A percentile compares a stretch with the other conserved stretches of the same genome.
These are phyloP conservation scores for Volucella bombylans DNA, from an alignment of 2,888 invertebrate genomes.

Conservation along the genomic window DNA sequence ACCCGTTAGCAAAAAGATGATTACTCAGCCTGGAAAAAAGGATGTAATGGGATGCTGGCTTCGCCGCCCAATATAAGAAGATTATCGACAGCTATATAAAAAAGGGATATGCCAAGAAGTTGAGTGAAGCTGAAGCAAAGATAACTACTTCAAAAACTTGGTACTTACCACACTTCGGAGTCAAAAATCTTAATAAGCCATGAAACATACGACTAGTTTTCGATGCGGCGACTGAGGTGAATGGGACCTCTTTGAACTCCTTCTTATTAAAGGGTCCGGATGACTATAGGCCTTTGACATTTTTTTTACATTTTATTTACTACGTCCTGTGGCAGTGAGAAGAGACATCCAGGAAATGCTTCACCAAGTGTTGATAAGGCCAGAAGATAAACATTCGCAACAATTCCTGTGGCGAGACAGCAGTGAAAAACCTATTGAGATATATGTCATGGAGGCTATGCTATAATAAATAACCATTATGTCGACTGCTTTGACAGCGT, in stretches of 20 bases:
- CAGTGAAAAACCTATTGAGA: conserved; percentile 8
- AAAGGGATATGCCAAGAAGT: conserved; percentile 45
- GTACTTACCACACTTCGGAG: conserved; percentile 76
- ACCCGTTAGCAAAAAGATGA: too few species aligned
- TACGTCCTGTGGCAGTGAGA: conserved; percentile 74
- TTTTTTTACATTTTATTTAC: conserved; percentile 76
- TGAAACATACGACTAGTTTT: conserved; percentile 76
- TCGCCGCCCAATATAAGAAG: too few species aligned
- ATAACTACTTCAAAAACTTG: conserved; percentile 64
- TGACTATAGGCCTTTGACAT: conserved; percentile 74
- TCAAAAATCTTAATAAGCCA: conserved; percentile 75
- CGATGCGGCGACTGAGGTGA: conserved; percentile 76
- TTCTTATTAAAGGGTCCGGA: too few species aligned
- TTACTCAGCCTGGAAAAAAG: too few species aligned
- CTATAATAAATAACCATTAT: too few species aligned
- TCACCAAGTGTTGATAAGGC: conserved; percentile 75
- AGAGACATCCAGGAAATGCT: conserved; percentile 79
- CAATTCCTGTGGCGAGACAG: too few species aligned
- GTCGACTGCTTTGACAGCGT: too few species aligned
- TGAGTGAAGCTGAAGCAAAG: conserved; percentile 27
- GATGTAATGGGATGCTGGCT: too few species aligned
- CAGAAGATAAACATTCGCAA: conserved; percentile 76
- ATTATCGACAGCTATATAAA: conserved; percentile 56
- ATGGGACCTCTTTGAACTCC: too few species aligned
- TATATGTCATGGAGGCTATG: too few species aligned